Conservation (phyloP, 2,113 vertebrate species). For the Climacteris rufus region DNA sequence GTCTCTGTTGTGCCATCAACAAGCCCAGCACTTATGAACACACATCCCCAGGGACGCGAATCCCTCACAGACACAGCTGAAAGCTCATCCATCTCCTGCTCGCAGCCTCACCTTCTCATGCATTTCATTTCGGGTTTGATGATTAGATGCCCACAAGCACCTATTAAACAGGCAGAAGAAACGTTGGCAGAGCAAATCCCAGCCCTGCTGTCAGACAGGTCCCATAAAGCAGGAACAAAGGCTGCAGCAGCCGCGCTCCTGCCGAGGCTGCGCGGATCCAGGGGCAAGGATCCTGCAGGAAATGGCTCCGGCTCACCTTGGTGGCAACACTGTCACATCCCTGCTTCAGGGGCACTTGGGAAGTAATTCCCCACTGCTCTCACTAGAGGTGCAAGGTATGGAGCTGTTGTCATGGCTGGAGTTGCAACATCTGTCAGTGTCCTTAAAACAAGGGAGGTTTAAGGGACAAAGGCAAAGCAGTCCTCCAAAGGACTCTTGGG, state of each 20-base stretch:
- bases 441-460: background rate
- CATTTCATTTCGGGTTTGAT: background rate
- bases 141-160: background rate
- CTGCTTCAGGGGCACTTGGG: too few relatives aligned
- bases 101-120: background rate
- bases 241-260: accelerated
- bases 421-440: accelerated
- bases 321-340: background rate
- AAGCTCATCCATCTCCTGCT: background rate
- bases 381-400: accelerated
- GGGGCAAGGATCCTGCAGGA: background rate
- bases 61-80: background rate
- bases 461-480: background rate
- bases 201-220: background rate
- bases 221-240: background rate
- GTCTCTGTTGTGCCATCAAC: conserved; percentile 28
- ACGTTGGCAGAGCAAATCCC: background rate
- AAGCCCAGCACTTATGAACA: background rate
- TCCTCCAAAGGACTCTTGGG: too few relatives aligned
- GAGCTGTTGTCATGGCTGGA: background rate
- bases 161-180: background rate
- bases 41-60: background rate
- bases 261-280: accelerated
- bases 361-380: background rate
- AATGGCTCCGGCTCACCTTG: background rate